Evolutionary conservation across 2,797 vertebrate genomes (phyloP).

Genomic region (Tachyglossus aculeatus): DNA sequence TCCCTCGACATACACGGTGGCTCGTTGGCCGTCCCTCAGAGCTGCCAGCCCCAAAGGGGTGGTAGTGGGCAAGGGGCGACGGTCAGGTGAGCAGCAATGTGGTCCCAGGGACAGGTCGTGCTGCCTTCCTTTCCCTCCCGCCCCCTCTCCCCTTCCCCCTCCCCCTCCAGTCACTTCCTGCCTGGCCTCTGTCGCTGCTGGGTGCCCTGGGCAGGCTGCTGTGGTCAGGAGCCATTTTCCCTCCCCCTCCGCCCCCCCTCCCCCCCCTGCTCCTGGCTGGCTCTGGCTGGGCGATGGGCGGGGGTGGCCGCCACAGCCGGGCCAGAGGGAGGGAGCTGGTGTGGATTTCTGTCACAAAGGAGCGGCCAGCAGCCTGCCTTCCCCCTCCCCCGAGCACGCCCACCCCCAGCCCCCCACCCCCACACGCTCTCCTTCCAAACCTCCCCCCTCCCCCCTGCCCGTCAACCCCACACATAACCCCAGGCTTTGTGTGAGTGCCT

Average conservation of each 20-base stretch:
- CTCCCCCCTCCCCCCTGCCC: conserved; percentile 47
- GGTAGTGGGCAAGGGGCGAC: too few relatives aligned
- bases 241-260: conserved; percentile 49
- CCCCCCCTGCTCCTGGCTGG: conserved; percentile 49
- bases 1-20: too few relatives aligned
- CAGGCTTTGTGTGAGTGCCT: conserved; percentile 45
- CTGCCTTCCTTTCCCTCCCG: conserved; percentile 12
- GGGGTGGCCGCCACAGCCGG: conserved; percentile 62
- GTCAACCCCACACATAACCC: conserved; percentile 39
- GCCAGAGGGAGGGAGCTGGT: conserved; percentile 55
- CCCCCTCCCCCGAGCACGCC: conserved; percentile 34
- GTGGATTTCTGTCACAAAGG: conserved; percentile 69
- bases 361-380: conserved; percentile 48
- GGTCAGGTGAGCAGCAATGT: too few relatives aligned
- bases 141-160: conserved; percentile 33
- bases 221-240: conserved; percentile 83
- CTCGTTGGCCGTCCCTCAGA: too few relatives aligned
- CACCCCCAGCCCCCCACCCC: conserved; percentile 47
- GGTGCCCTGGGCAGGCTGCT: conserved; percentile 69
- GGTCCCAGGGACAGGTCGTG: too few relatives aligned
- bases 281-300: conserved; percentile 63
- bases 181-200: conserved; percentile 43
- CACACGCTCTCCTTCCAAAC: too few relatives aligned
- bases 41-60: too few relatives aligned
- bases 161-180: conserved; percentile 29